A percentile compares a stretch with the other conserved stretches of the same genome.
phyloP scores from a whole-genome alignment of 2,888 invertebrate genomes.

The Alviniconcha strummeri region DNA sequence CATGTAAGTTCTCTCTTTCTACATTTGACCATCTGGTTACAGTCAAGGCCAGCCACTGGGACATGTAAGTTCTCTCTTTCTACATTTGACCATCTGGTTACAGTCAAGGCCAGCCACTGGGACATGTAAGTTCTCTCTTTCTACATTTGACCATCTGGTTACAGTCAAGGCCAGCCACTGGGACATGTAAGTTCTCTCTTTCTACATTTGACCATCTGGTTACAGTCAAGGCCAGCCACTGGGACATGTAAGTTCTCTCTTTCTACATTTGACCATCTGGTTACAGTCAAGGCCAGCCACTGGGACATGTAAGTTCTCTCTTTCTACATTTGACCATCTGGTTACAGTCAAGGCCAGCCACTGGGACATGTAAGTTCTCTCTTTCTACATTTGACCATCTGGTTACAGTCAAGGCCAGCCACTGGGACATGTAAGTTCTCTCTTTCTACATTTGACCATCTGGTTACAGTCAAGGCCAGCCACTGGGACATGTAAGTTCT shows the following conservation, averaged over 20 bases:
- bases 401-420: slow-evolving; percentile 84
- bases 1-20: slow-evolving; percentile 74
- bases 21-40: slow-evolving; percentile 75
- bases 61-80: slow-evolving; percentile 77
- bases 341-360: slow-evolving; percentile 86
- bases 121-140: slow-evolving; percentile 78
- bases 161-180: slow-evolving; percentile 90
- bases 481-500: slow-evolving; percentile 89
- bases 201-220: slow-evolving; percentile 69
- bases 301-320: slow-evolving; percentile 84
- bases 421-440: slow-evolving; percentile 87
- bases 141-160: slow-evolving; percentile 69
- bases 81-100: slow-evolving; percentile 73
- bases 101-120: slow-evolving; percentile 91
- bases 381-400: no score
- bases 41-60: slow-evolving; percentile 92
- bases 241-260: slow-evolving; percentile 82
- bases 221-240: slow-evolving; percentile 87
- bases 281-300: slow-evolving; percentile 86
- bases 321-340: neutral
- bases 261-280: slow-evolving; percentile 38
- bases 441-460: no score
- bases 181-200: slow-evolving; percentile 80
- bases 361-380: slow-evolving; percentile 84
- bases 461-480: slow-evolving; percentile 83